Percentiles rank a stretch among this genome's conserved stretches.
phyloP scores from a whole-genome alignment of 2,797 vertebrate genomes.

The Pristis pectinata region DNA sequence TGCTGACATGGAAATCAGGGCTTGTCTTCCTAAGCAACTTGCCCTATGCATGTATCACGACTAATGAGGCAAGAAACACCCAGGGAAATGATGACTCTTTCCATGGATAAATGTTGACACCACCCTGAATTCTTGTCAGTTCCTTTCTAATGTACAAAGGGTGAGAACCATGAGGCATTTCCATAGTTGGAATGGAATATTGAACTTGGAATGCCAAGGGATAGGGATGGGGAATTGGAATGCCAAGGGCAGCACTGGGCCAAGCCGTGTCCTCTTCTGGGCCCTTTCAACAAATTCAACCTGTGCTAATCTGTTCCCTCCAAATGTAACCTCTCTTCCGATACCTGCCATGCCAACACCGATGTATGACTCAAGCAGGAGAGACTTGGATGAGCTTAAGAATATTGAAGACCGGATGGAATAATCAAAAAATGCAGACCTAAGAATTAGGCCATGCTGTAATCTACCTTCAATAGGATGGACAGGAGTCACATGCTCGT shows the following conservation, averaged over 20 bases:
- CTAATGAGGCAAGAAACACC: background rate
- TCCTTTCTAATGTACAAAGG: background rate
- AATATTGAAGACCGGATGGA: background rate
- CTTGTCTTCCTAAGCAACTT: too few relatives aligned
- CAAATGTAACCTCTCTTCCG: too few relatives aligned
- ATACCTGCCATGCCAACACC: too few relatives aligned
- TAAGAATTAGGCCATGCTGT: too few relatives aligned
- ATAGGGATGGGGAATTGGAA: background rate
- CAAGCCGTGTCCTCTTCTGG: too few relatives aligned
- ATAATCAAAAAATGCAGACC: background rate
- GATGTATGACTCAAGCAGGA: too few relatives aligned
- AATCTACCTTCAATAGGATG: too few relatives aligned
- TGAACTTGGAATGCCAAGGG: background rate
- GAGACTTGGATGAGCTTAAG: background rate
- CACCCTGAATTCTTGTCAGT: background rate
- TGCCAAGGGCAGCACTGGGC: too few relatives aligned
- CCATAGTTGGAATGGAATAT: background rate
- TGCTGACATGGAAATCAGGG: background rate
- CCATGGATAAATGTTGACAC: background rate
- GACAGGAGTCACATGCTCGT: too few relatives aligned
- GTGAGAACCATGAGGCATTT: background rate
- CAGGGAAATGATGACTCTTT: background rate
- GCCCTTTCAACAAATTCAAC: too few relatives aligned
- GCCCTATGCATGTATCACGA: background rate
- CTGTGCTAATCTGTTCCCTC: too few relatives aligned